phyloP scores from a whole-genome alignment of 2,113 vertebrate species.

The Fulica atra region DNA sequence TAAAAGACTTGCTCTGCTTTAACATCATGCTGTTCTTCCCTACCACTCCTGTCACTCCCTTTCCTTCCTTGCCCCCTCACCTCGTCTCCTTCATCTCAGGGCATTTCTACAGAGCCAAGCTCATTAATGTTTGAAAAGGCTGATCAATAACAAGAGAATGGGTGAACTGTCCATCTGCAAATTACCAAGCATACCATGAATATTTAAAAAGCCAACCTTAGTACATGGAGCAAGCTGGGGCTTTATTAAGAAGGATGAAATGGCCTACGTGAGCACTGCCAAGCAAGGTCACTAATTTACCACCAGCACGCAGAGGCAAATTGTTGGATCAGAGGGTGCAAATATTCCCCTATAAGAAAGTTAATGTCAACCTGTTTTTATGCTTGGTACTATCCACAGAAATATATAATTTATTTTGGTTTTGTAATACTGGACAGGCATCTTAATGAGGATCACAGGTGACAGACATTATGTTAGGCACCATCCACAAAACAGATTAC shows the following conservation, averaged over 20 bases:
- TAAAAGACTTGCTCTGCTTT: conserved; percentile 1
- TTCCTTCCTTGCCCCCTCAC: neutral
- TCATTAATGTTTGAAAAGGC: conserved; percentile 80
- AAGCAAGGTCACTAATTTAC: conserved; percentile 5
- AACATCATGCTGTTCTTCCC: neutral
- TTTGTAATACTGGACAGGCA: neutral
- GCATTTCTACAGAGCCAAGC: conserved; percentile 58
- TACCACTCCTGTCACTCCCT: neutral
- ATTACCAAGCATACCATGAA: conserved; percentile 76
- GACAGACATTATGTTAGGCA: neutral
- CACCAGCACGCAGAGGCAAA: neutral
- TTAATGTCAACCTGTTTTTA: neutral
- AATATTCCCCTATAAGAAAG: neutral
- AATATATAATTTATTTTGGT: neutral
- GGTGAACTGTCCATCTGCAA: conserved; percentile 75
- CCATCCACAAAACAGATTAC: neutral
- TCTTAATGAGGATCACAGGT: neutral
- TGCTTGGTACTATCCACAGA: neutral
- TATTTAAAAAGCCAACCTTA: conserved; percentile 73
- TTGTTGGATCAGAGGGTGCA: neutral
- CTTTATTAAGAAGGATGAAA: conserved; percentile 38
- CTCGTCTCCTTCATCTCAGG: neutral
- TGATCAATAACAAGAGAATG: conserved; percentile 76
- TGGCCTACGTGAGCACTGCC: neutral
- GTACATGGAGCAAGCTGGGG: conserved; percentile 2